These are phyloP conservation scores for Catostylus mosaicus DNA, from an alignment of 30 jellyfish, hydroid and myxozoan genomes.

Conservation along the genomic window DNA sequence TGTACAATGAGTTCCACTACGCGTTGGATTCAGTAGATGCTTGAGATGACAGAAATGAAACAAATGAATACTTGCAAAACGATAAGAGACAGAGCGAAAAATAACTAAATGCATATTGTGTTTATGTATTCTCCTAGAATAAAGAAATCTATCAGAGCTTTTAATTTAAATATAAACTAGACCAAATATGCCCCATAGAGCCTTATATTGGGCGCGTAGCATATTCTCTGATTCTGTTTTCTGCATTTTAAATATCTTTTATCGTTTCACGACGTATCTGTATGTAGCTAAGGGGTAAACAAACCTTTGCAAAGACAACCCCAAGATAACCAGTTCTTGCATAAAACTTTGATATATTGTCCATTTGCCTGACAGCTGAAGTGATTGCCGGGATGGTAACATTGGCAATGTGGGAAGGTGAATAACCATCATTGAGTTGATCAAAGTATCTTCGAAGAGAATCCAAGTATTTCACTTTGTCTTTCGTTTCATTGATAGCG, in stretches of 20 bases:
- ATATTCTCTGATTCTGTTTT: too few relatives aligned
- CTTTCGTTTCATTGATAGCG: slow-evolving; percentile 87
- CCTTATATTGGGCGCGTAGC: too few relatives aligned
- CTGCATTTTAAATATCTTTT: neutral
- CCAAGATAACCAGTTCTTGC: slow-evolving; percentile 90
- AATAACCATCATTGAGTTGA: slow-evolving; percentile 52
- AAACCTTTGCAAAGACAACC: slow-evolving; percentile 74
- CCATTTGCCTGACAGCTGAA: slow-evolving; percentile 73
- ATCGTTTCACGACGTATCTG: neutral
- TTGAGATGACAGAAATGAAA: too few relatives aligned
- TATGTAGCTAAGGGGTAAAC: neutral
- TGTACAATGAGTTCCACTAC: too few relatives aligned
- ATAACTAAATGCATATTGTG: too few relatives aligned
- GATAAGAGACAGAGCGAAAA: too few relatives aligned
- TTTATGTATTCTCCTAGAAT: too few relatives aligned
- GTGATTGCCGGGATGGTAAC: slow-evolving; percentile 64
- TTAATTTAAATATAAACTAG: too few relatives aligned
- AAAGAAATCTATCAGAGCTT: too few relatives aligned
- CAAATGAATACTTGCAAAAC: too few relatives aligned
- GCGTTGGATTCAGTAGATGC: too few relatives aligned
- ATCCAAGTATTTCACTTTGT: slow-evolving; percentile 80
- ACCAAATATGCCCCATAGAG: too few relatives aligned
- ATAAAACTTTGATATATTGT: slow-evolving; percentile 74
- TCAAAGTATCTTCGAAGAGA: slow-evolving; percentile 75
- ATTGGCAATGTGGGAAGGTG: slow-evolving; percentile 43